phyloP scores from a whole-genome alignment of 2,888 invertebrate genomes.

The Prenolepis imparis region DNA sequence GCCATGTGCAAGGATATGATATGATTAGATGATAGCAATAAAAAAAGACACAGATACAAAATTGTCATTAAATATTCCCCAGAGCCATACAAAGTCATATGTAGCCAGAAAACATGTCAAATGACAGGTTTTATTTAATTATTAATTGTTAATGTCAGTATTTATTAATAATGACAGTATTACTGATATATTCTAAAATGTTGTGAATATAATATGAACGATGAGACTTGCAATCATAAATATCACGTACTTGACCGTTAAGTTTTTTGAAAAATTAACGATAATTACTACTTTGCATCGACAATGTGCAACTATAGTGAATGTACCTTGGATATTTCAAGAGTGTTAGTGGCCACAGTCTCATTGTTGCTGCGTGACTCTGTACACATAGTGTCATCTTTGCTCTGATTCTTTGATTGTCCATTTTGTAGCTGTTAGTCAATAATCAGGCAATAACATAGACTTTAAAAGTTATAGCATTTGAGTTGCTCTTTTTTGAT shows the following conservation, averaged over 20 bases:
- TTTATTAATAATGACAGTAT: background rate
- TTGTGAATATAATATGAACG: background rate
- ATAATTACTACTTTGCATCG: constrained; percentile 51
- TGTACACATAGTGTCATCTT: constrained; percentile 76
- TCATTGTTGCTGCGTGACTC: constrained; percentile 77
- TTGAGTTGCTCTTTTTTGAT: constrained; percentile 48
- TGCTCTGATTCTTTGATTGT: constrained; percentile 77
- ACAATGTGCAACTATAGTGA: constrained; percentile 57
- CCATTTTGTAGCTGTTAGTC: constrained; percentile 80
- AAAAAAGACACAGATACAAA: background rate
- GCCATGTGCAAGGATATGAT: background rate
- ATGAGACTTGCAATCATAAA: constrained; percentile 2
- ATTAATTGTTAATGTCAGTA: background rate
- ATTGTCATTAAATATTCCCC: background rate
- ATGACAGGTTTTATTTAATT: background rate
- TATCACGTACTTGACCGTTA: background rate
- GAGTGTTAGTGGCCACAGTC: constrained; percentile 74
- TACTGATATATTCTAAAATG: constrained; percentile 1
- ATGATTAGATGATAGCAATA: constrained; percentile 17
- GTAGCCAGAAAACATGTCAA: constrained; percentile 2
- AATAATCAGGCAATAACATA: constrained; percentile 62
- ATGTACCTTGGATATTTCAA: constrained; percentile 78
- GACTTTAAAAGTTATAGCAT: constrained; percentile 53
- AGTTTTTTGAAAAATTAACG: constrained; percentile 50
- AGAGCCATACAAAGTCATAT: constrained; percentile 26